Conservation (phyloP, 2,113 vertebrate genomes). For the Atractosteus spatula region DNA sequence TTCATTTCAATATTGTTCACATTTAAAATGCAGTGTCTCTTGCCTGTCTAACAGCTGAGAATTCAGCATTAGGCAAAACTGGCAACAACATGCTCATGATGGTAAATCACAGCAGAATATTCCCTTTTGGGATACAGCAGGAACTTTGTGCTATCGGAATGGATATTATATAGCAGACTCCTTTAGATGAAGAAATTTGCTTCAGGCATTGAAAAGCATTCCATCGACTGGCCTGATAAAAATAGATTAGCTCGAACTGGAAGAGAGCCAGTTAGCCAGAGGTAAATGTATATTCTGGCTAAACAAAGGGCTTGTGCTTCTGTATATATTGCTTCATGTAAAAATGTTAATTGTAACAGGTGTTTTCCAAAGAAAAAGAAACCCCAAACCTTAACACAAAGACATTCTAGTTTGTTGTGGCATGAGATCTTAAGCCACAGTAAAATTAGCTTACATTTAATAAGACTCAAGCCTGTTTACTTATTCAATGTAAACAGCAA, state of each 20-base stretch:
- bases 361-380: background rate
- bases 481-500: too few species aligned
- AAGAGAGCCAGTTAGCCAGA: background rate
- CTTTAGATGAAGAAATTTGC: background rate
- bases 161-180: background rate
- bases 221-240: background rate
- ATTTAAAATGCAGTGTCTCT: too few species aligned
- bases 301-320: background rate
- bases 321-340: background rate
- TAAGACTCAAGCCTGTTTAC: too few species aligned
- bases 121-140: too few species aligned
- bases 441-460: background rate
- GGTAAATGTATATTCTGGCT: background rate
- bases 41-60: too few species aligned
- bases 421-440: background rate
- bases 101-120: too few species aligned
- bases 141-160: background rate
- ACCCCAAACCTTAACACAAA: background rate
- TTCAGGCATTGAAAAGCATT: background rate
- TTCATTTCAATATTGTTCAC: too few species aligned
- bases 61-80: too few species aligned
- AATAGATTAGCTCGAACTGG: background rate
- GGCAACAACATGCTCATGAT: too few species aligned
- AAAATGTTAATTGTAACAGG: background rate
- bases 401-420: background rate